These are phyloP conservation scores for cattle (Bos taurus) DNA, from an alignment of 2,113 vertebrate genomes.

Conservation along the genomic window DNA sequence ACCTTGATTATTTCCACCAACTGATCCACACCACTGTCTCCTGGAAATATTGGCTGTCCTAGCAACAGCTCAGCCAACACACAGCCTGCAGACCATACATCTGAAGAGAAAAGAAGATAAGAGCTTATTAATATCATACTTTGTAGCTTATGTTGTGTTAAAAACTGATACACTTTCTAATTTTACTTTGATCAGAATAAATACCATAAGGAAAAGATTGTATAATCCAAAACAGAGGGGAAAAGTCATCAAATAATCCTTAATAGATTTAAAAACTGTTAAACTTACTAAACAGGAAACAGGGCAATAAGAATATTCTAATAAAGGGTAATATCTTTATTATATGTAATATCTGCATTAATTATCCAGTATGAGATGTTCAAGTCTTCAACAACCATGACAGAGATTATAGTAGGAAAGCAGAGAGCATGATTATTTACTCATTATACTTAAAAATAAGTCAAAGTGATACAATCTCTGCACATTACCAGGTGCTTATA, in stretches of 20 bases:
- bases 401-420: not conserved
- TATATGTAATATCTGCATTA: not conserved
- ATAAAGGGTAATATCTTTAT: not conserved
- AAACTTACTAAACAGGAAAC: not conserved
- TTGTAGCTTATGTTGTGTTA: not conserved
- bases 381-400: slow-evolving; percentile 12
- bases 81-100: slow-evolving; percentile 99
- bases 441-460: not conserved
- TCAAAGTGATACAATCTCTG: not conserved
- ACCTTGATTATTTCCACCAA: slow-evolving; percentile 99
- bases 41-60: slow-evolving; percentile 99
- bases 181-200: slow-evolving; percentile 37
- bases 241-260: not conserved
- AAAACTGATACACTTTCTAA: not conserved
- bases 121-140: slow-evolving; percentile 27
- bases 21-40: slow-evolving; percentile 99
- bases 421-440: not conserved
- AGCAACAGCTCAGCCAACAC: slow-evolving; percentile 98
- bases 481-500: not conserved
- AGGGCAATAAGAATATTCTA: not conserved
- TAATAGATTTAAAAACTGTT: not conserved
- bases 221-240: not conserved
- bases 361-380: not conserved
- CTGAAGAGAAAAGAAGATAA: slow-evolving; percentile 76
- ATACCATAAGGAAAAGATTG: not conserved